Conservation (phyloP, 2,888 invertebrate species). For the Notocelia uddmanniana region DNA sequence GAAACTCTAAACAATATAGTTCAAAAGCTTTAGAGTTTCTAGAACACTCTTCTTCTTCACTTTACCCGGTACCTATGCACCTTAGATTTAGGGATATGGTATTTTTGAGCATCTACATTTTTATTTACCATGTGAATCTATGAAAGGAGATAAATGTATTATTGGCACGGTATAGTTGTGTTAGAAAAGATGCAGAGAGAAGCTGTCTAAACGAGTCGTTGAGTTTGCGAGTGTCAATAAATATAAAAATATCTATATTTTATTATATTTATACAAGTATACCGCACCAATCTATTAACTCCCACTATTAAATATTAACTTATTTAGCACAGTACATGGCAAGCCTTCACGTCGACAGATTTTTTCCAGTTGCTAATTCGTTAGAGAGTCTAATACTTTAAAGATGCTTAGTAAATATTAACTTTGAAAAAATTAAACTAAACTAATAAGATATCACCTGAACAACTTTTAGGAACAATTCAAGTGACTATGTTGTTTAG, state of each 20-base stretch:
- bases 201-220: slow-evolving; percentile 32
- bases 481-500: background rate
- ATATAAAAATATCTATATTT: slow-evolving; percentile 46
- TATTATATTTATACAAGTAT: slow-evolving; percentile 43
- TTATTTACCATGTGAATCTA: slow-evolving; percentile 37
- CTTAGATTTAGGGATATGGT: slow-evolving; percentile 80
- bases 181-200: slow-evolving; percentile 22
- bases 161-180: slow-evolving; percentile 44
- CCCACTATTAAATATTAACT: slow-evolving; percentile 34
- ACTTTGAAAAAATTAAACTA: background rate
- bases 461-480: slow-evolving; percentile 4
- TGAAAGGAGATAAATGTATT: slow-evolving; percentile 30
- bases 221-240: slow-evolving; percentile 38
- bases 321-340: slow-evolving; percentile 33
- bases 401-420: background rate
- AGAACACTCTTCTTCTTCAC: slow-evolving; percentile 54
- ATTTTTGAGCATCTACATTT: slow-evolving; percentile 67
- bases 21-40: slow-evolving; percentile 33
- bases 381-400: background rate
- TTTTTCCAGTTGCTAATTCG: background rate
- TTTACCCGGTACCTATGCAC: slow-evolving; percentile 69
- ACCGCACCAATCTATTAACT: slow-evolving; percentile 39
- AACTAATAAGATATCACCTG: slow-evolving; percentile 1
- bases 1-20: slow-evolving; percentile 40
- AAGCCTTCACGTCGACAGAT: slow-evolving; percentile 15